Base-by-base conservation (phyloP, 2,797 vertebrate species). In the Parambassis ranga region DNA sequence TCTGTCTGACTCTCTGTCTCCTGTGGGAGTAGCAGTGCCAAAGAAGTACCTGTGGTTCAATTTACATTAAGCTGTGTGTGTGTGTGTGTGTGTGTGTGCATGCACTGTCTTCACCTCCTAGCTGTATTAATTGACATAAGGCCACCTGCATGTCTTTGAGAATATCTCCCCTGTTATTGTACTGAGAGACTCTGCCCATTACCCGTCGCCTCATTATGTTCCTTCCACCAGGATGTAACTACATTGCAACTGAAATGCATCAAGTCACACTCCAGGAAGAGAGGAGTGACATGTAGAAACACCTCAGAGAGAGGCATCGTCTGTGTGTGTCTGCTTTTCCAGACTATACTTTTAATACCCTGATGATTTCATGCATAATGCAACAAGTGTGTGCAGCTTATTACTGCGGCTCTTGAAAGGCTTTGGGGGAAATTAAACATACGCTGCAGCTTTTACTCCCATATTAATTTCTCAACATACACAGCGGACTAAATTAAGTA, bases 1-100 rank as follows among this genome's bases (percentile, higher is more conserved):
- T 44, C 61, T 42, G 53, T 61, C 63, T 59, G 55, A 36, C 36
- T 64, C 36, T 47, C 22, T 52, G 15, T 65, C 36, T 43, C 53
- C 51, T 14, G 42, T 59, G 24, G 46, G 33, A 70, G 23, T 20
- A 58, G 31, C 36, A 18, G 7, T 30, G 19, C 47, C 50, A 35
- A 24, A 39, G 10, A 20, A 49, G 71, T 31, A 52, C 24, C 9
- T 36, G 2, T 7, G 36, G 38, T 47, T 66, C 37, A 42, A 35
- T 60, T 59, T 28, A 36, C 13, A 18, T 28, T 38, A 18, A 67
- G 36, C 31, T 33, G 16, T 32, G 11, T 4, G 5, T 44, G 41
- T 43, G 46, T 14, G 20, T 16, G 16, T 5, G 7, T 44, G 42
- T 50, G 26, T 51, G 33, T 13, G 38, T 23, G 23, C 11, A 14